Conservation (phyloP, 2,113 vertebrate species). For the Centropristis striata region DNA sequence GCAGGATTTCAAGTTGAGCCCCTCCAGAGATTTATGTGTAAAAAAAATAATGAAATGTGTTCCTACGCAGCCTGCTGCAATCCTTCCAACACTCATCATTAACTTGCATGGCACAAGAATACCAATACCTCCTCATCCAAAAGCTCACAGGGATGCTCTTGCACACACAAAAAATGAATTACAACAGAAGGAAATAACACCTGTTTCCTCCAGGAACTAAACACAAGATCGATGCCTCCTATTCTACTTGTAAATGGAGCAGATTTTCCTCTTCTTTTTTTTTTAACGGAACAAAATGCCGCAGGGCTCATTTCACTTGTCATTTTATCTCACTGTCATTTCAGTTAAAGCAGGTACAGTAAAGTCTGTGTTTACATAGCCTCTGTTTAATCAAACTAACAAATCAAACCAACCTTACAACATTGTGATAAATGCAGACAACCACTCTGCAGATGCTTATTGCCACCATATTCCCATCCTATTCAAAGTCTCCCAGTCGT, state of each 20-base stretch:
- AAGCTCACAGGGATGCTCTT: slow-evolving; percentile 37
- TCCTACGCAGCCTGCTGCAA: slow-evolving; percentile 38
- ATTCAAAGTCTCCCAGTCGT: slow-evolving; percentile 72
- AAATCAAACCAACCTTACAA: slow-evolving; percentile 30
- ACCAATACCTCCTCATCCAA: slow-evolving; percentile 32
- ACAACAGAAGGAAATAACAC: slow-evolving; percentile 61
- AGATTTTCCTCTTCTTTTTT: background rate
- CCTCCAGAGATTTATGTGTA: slow-evolving; percentile 62
- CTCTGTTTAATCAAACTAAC: slow-evolving; percentile 42
- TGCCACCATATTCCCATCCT: slow-evolving; percentile 63
- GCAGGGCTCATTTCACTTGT: slow-evolving; percentile 49
- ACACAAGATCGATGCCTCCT: slow-evolving; percentile 25
- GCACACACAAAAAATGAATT: slow-evolving; percentile 20
- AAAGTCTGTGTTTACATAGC: background rate
- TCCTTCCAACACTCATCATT: slow-evolving; percentile 65
- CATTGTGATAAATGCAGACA: slow-evolving; percentile 19
- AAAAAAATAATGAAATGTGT: slow-evolving; percentile 68
- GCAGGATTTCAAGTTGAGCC: slow-evolving; percentile 61
- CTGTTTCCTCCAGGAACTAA: slow-evolving; percentile 60
- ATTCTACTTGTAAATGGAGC: slow-evolving; percentile 27
- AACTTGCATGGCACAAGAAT: slow-evolving; percentile 38
- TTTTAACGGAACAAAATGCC: slow-evolving; percentile 25
- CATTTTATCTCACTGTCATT: slow-evolving; percentile 26
- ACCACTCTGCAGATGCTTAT: slow-evolving; percentile 26
- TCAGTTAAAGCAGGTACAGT: background rate